A percentile compares a stretch with the other conserved stretches of the same genome.
phyloP scores from a whole-genome alignment of 2,888 invertebrate genomes.

The Agriopis leucophaearia region DNA sequence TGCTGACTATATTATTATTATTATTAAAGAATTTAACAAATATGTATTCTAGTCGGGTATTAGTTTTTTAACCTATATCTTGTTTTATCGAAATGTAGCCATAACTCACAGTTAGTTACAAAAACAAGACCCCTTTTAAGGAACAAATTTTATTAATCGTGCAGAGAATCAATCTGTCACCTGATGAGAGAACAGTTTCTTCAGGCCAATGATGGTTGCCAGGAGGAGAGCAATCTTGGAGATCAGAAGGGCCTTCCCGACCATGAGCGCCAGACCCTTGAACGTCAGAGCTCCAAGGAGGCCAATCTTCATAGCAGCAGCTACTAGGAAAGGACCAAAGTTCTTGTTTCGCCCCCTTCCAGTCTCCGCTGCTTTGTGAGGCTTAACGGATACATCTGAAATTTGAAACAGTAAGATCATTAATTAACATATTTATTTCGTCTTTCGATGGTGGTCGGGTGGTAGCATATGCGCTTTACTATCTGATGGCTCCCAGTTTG shows the following conservation, averaged over 20 bases:
- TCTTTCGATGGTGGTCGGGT: too few relatives aligned
- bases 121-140: constrained; percentile 34
- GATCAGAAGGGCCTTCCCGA: constrained; percentile 94
- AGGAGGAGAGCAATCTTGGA: constrained; percentile 94
- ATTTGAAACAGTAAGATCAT: constrained; percentile 44
- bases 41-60: too few relatives aligned
- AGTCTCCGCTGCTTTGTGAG: constrained; percentile 85
- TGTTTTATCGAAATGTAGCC: constrained; percentile 6
- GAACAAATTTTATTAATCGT: constrained; percentile 58
- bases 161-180: constrained; percentile 52
- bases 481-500: too few relatives aligned
- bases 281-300: constrained; percentile 92
- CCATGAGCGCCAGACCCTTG: constrained; percentile 92
- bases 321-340: constrained; percentile 90
- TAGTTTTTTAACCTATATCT: too few relatives aligned
- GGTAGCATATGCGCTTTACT: too few relatives aligned
- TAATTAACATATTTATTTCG: neutral
- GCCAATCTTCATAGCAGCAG: constrained; percentile 93
- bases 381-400: constrained; percentile 89
- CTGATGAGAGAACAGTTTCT: constrained; percentile 92
- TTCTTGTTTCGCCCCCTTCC: constrained; percentile 92
- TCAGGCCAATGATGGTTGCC: constrained; percentile 93
- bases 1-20: too few relatives aligned
- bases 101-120: constrained; percentile 26
- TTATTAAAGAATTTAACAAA: too few relatives aligned